Percentiles rank a stretch among this genome's conserved stretches.
Conservation (phyloP, 23 tunicate genomes). For the Aplidium turbinatum region DNA sequence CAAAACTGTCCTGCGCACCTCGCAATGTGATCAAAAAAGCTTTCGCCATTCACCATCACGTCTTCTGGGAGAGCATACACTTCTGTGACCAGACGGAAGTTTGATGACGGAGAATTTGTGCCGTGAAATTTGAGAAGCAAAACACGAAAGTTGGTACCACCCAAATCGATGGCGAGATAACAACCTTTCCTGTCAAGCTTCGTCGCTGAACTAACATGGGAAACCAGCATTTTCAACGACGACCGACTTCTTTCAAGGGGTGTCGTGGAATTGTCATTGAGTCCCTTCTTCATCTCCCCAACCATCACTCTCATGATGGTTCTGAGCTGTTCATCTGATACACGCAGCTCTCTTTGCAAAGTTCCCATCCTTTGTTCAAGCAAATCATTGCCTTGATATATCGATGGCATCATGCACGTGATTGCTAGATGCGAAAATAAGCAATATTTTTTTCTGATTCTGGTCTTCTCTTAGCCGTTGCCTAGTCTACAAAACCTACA, state of each 20-base stretch:
- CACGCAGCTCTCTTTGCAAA: no score
- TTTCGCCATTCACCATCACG: slow-evolving; percentile 7
- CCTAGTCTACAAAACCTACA: no score
- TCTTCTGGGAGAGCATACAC: slow-evolving; percentile 20
- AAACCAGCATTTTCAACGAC: slow-evolving; percentile 1
- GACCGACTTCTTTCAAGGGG: neutral
- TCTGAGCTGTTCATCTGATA: neutral
- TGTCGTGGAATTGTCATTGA: no score
- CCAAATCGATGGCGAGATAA: slow-evolving; percentile 76
- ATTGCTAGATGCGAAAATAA: no score
- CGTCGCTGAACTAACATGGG: slow-evolving; percentile 15
- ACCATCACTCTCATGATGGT: neutral
- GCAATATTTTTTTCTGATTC: no score
- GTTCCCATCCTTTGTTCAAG: no score
- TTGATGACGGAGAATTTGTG: neutral
- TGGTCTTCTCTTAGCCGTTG: no score
- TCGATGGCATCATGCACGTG: no score
- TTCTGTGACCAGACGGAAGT: slow-evolving; percentile 6
- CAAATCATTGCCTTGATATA: no score
- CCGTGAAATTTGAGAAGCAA: slow-evolving; percentile 36
- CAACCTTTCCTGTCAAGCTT: slow-evolving; percentile 37
- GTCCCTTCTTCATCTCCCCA: slow-evolving; percentile 7
- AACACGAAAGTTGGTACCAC: slow-evolving; percentile 85
- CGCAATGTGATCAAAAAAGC: slow-evolving; percentile 80
- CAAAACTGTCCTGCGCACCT: slow-evolving; percentile 63